These are phyloP conservation scores for Drosophila repletoides DNA, from an alignment of 1,140 invertebrate genomes.

Conservation along the genomic window DNA sequence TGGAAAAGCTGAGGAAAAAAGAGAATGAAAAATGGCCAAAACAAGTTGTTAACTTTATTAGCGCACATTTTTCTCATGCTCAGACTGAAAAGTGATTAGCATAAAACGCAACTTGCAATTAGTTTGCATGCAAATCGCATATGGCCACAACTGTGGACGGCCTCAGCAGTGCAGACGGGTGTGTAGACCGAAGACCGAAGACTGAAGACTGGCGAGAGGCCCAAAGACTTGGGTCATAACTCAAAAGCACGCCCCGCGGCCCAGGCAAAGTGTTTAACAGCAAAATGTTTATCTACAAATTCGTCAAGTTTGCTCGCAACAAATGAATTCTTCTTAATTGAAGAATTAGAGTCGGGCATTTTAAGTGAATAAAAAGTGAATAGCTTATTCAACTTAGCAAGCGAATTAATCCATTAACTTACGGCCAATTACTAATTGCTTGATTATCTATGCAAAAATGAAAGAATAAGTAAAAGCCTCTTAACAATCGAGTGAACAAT, in stretches of 20 bases:
- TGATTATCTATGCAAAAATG: too few relatives aligned
- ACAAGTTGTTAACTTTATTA: slow-evolving; percentile 65
- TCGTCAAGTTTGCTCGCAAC: slow-evolving; percentile 10
- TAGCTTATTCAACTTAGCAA: too few relatives aligned
- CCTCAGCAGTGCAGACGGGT: background rate
- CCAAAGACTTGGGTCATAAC: slow-evolving; percentile 35
- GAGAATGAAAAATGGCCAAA: slow-evolving; percentile 38
- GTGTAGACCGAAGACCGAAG: background rate
- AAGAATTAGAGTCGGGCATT: slow-evolving; percentile 8
- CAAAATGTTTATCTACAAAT: slow-evolving; percentile 23
- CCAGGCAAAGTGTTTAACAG: slow-evolving; percentile 10
- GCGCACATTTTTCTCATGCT: slow-evolving; percentile 19
- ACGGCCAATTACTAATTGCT: too few relatives aligned
- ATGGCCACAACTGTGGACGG: slow-evolving; percentile 2
- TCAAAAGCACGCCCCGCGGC: slow-evolving; percentile 16
- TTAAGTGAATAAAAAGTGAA: too few relatives aligned
- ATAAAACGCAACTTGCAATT: slow-evolving; percentile 54
- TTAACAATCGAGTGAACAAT: too few relatives aligned
- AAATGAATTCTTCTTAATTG: slow-evolving; percentile 32
- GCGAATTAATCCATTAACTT: too few relatives aligned
- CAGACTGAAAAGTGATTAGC: slow-evolving; percentile 39
- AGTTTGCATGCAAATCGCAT: slow-evolving; percentile 55
- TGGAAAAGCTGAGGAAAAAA: background rate
- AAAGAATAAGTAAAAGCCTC: too few relatives aligned
- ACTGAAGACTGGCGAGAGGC: background rate